Conservation (phyloP, 1,140 invertebrate genomes). For the Dufourea novaeangliae region DNA sequence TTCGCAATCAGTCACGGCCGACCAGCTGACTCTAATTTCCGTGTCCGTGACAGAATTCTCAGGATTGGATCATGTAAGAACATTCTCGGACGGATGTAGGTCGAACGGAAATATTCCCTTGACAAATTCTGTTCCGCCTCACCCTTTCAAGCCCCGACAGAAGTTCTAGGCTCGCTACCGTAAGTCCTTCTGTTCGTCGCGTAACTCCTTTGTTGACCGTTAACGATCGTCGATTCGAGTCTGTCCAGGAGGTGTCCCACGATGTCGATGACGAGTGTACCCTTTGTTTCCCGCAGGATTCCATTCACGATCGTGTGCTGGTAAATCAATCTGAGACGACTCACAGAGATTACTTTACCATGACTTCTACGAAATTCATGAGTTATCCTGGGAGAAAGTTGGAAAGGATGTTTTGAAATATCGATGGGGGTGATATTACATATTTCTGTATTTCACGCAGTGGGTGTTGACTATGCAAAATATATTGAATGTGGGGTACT, state of each 20-base stretch:
- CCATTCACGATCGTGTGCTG: background rate
- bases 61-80: background rate
- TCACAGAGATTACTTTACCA: background rate
- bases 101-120: slow-evolving; percentile 31
- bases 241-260: no score
- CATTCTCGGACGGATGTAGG: slow-evolving; percentile 9
- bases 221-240: no score
- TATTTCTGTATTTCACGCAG: no score
- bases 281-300: background rate
- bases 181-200: background rate
- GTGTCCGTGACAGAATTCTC: slow-evolving; percentile 9
- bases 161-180: background rate
- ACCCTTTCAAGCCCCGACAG: slow-evolving; percentile 19
- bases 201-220: slow-evolving; percentile 18
- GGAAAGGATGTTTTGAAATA: no score
- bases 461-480: no score
- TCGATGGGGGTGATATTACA: no score
- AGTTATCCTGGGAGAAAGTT: no score
- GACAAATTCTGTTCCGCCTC: slow-evolving; percentile 30
- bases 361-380: background rate
- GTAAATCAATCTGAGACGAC: background rate
- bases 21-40: slow-evolving; percentile 2
- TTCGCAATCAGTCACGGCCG: slow-evolving; percentile 10
- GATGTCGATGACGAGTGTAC: background rate
- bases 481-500: no score